phyloP scores from a whole-genome alignment of 2,797 vertebrate genomes.

The Antennarius maculatus region DNA sequence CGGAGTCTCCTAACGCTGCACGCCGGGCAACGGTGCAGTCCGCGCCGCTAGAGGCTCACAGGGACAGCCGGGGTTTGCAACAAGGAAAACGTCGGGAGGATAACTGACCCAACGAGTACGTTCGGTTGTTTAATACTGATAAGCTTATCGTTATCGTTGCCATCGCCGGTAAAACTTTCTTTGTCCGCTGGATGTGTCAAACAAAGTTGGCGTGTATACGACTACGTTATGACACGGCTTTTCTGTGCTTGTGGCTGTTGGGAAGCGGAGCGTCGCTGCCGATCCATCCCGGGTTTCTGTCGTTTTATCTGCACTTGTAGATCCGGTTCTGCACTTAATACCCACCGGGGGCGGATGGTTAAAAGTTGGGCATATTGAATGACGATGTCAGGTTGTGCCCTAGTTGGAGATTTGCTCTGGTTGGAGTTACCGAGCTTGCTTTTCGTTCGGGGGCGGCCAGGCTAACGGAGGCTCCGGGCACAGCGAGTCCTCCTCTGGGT shows the following conservation, averaged over 20 bases:
- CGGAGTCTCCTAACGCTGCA: constrained; percentile 83
- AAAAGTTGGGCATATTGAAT: not conserved
- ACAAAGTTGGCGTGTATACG: constrained; percentile 60
- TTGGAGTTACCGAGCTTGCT: constrained; percentile 10
- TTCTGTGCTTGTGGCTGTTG: constrained; percentile 11
- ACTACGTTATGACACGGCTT: constrained; percentile 18
- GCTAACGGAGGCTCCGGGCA: constrained; percentile 4
- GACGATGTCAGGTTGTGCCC: constrained; percentile 4
- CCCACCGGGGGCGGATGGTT: not conserved
- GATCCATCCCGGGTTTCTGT: constrained; percentile 25
- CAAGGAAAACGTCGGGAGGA: constrained; percentile 26
- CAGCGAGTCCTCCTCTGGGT: too few species aligned
- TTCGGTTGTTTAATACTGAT: constrained; percentile 17
- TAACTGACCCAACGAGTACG: not conserved
- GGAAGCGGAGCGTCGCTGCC: constrained; percentile 30
- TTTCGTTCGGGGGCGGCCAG: not conserved
- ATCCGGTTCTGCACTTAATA: not conserved
- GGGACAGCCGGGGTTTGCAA: constrained; percentile 67
- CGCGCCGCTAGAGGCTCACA: constrained; percentile 75
- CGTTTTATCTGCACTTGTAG: not conserved
- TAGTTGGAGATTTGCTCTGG: constrained; percentile 24
- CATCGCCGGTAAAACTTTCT: constrained; percentile 54
- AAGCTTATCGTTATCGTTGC: not conserved
- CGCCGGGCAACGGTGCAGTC: constrained; percentile 73
- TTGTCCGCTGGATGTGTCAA: constrained; percentile 44